Base-by-base conservation (phyloP, 2,888 invertebrate genomes). In the Magallana nippona region DNA sequence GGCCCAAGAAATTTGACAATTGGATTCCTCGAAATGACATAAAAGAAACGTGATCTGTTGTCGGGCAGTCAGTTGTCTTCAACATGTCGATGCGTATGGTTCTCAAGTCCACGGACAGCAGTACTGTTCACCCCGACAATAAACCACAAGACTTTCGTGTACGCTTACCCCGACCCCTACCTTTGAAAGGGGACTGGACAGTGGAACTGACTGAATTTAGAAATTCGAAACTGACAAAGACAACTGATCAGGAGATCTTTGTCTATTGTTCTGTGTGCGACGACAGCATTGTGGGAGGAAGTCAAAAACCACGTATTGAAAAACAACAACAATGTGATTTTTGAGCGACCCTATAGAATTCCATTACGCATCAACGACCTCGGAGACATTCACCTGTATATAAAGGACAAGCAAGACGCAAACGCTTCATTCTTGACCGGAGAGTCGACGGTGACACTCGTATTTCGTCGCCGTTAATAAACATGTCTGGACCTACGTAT, bases 181-280 rank as follows among this genome's bases (percentile, higher is more conserved):
- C 55, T 56, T 83, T 85, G 17, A 32, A 55, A 1, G 85, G 85
- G 15, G 71, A 62, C 17, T 85, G 82, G 83, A 81, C 55, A 83
- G 79, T 85, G 15, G 82, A 71, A 22, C n/a, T 83, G 22, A 63
- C 63, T 63, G 63, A 82, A 55, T 56, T 82, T 44, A 44, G 44
- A 44, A 44, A 44, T 44, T 8, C 27, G 27, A 27, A 27, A 2
- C 27, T 27, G 27, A 27, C 27, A 27, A 27, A 27, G 27, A 27
- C 27, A 27, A 27, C 27, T 27, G 27, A 27, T 27, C 27, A 27
- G 27, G 27, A 27, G 27, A 27, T 27, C 27, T 27, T 27, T 27
- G 27, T 27, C 27, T 27, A 27, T 27, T 27, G 27, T 27, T 27
- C 27, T 27, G 27, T 27, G 27, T 27, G 27, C 27, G 27, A 27